Evolutionary conservation across 2,113 vertebrate species (phyloP).

Genomic region (Dicerorhinus sumatrensis): DNA sequence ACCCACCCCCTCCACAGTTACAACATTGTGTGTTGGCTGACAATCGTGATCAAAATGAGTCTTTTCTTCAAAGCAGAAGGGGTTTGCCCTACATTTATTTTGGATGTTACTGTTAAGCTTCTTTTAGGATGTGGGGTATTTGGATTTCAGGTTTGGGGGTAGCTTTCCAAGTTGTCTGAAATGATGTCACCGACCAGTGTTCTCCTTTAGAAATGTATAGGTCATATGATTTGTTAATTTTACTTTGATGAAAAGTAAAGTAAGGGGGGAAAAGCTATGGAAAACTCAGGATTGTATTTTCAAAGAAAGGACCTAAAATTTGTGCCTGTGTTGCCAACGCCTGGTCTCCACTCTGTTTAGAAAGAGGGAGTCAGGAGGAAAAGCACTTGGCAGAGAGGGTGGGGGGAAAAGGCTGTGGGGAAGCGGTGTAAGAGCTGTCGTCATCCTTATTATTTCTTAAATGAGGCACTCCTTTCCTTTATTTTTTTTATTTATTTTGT

Average conservation of each 20-base stretch:
- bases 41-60: not conserved
- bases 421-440: not conserved
- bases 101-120: not conserved
- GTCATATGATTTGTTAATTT: constrained; percentile 43
- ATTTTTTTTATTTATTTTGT: too few relatives aligned
- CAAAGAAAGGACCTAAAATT: not conserved
- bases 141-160: not conserved
- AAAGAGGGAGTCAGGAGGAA: not conserved
- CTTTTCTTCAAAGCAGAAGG: constrained; percentile 7
- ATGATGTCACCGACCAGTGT: not conserved
- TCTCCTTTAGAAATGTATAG: constrained; percentile 9
- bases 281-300: not conserved
- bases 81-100: not conserved
- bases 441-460: not conserved
- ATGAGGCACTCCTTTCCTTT: not conserved
- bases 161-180: constrained; percentile 30
- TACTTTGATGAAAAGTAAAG: not conserved
- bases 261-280: not conserved
- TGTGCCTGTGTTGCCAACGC: not conserved
- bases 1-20: not conserved
- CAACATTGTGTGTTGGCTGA: not conserved
- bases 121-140: not conserved
- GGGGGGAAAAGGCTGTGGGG: not conserved
- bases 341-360: not conserved
- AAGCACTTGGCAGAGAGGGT: not conserved